Conservation (phyloP, 2,113 vertebrate species). For the Rhipidura dahli region DNA sequence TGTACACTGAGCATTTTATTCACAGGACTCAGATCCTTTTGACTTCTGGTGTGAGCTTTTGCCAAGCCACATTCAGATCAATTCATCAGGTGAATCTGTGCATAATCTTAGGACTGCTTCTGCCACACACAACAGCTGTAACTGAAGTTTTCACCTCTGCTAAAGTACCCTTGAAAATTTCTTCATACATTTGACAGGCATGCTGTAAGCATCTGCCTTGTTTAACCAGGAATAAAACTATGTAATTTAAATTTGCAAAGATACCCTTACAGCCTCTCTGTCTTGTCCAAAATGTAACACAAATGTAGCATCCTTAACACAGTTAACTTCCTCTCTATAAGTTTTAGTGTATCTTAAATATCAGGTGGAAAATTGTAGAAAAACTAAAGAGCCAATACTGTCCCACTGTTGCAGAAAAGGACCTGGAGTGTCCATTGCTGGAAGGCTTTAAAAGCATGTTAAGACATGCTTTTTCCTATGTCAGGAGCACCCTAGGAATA, state of each 20-base stretch:
- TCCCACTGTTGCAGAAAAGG: not conserved
- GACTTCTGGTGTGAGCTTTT: not conserved
- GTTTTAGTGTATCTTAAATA: not conserved
- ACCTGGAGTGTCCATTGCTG: not conserved
- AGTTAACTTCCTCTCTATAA: not conserved
- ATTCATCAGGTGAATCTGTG: not conserved
- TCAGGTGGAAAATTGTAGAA: not conserved
- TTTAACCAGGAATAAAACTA: conserved; percentile 6
- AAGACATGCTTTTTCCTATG: not conserved
- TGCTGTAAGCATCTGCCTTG: not conserved
- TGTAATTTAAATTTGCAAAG: not conserved
- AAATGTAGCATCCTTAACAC: not conserved
- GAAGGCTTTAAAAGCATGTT: not conserved
- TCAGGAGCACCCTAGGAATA: not conserved
- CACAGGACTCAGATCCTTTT: not conserved
- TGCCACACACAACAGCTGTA: not conserved
- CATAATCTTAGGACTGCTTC: not conserved
- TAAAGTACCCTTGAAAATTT: not conserved
- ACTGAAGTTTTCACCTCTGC: not conserved
- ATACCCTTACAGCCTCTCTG: not conserved
- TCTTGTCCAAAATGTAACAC: not conserved
- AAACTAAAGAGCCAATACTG: not conserved
- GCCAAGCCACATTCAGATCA: not conserved
- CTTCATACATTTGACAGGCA: not conserved
- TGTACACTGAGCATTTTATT: not conserved